phyloP scores from a whole-genome alignment of 2,113 vertebrate genomes.

The Oxyruncus cristatus region DNA sequence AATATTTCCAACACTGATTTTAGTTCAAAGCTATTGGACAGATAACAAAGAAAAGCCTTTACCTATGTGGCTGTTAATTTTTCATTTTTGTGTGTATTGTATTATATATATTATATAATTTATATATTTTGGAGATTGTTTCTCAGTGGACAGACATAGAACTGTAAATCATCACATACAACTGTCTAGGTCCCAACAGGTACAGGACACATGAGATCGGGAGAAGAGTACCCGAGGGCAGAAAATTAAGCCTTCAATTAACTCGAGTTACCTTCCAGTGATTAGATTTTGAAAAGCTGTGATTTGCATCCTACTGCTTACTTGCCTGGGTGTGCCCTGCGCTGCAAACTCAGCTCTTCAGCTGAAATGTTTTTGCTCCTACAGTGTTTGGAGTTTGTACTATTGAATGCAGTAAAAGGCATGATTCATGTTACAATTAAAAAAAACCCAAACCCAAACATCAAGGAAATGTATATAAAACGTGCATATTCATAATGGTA shows the following conservation, averaged over 20 bases:
- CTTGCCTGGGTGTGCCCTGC: not conserved
- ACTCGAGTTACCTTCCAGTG: not conserved
- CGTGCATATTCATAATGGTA: not conserved
- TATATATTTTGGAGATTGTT: not conserved
- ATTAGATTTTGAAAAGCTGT: not conserved
- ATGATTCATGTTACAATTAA: not conserved
- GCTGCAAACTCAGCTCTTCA: not conserved
- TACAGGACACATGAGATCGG: not conserved
- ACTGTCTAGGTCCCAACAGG: not conserved
- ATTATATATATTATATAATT: no score
- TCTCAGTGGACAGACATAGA: not conserved
- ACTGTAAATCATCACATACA: not conserved
- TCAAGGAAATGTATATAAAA: conserved; percentile 10
- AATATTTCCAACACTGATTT: not conserved
- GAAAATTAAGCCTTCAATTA: not conserved
- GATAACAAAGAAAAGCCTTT: not conserved
- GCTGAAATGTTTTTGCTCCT: not conserved
- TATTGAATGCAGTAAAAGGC: not conserved
- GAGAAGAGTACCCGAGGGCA: not conserved
- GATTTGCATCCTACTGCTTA: not conserved
- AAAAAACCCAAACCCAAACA: not conserved
- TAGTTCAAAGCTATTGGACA: not conserved
- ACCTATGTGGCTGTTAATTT: not conserved
- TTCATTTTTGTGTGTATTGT: not conserved
- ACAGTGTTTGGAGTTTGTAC: conserved; percentile 28